Base-by-base conservation (phyloP, 2,113 vertebrate species). In the Caranx ignobilis region DNA sequence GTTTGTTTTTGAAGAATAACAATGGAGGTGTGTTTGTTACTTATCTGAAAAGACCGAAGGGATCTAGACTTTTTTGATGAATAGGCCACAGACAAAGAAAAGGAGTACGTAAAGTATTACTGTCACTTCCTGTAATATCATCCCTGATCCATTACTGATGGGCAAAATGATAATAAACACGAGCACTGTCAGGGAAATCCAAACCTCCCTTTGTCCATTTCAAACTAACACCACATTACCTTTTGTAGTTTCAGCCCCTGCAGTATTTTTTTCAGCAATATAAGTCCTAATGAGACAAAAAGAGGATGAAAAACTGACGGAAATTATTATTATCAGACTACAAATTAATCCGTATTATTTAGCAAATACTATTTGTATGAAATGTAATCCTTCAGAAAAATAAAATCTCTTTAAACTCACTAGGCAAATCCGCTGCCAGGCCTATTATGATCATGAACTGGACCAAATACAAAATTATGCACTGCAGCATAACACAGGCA, bases 51-150 rank as follows among this genome's bases (percentile, higher is more conserved):
- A 78, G 77, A 85, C 55, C 55, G 67, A 39, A 45, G 34, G 50
- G 82, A 89, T 81, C 50, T 65, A 43, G 67, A 76, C 47, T 87
- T 87, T 85, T 80, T 82, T 85, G 55, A 81, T 86, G 64, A 83
- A 87, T 68, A 52, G 64, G 32, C 50, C 37, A 16, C 66, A 82
- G 59, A 74, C 50, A 76, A 85, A 71, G 73, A 80, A 82, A 57
- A 71, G 37, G 19, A 34, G 34, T 10, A 57, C 35, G 47, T 35
- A 57, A 83, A 77, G 35, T 72, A 68, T 67, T 83, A 66, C 69
- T 73, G 78, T 73, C 63, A 84, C 69, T 81, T 79, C 79, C 81
- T 84, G 77, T 69, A 82, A 78, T 82, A 80, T 67, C 48, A 87
- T 63, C 75, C 18, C 35, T 26, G 26, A 26, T 55, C 57, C 34